Base-by-base conservation (phyloP, 2,113 vertebrate species). In the Paramisgurnus dabryanus region DNA sequence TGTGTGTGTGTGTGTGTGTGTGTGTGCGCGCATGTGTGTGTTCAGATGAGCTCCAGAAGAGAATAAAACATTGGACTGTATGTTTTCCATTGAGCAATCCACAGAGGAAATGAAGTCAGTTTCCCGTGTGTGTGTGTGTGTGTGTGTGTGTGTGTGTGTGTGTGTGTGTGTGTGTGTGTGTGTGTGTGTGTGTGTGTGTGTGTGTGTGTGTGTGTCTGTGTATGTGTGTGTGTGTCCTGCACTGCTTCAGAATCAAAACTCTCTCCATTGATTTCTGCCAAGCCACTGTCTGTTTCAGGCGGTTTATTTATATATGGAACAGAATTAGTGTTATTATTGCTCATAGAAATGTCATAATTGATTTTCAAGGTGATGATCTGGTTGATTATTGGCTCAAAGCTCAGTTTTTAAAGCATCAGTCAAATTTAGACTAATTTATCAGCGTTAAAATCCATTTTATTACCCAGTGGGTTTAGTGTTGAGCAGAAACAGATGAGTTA, bases 181-280 rank as follows among this genome's bases (percentile, higher is more conserved):
- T 76, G 72, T 76, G 72, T 73, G 49, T 64, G 61, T 74, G 79
- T 45, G 53, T 74, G 63, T 58, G 57, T 80, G 11, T 15, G 47
- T 57, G 39, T 17, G 15, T 64, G 39, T 57, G 12, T 41, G 49
- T 64, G 53, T 68, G 79, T 45, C 45, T 74, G 63, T 49, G 57
- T 74, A 4, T 10, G 39, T 43, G 39, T 17, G 15, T 64, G 34
- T 57, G 13, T 34, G 57, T 71, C 39, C 55, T 17, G 68, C 40
- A 18, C 43, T 63, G 69, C 74, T 79, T 79, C 67, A 63, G 57
- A 84, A 65, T 53, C 60, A 64, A 72, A 72, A 72, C 55, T 34
- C 17, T 58, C 34, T 57, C 69, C 0, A 8, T 50, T 41, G 15
- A 57, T 71, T 27, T 71, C 50, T 57, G 69, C 69, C 69, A 71